Conservation (phyloP, 2,113 vertebrate species). For the Paedocypris sp. region DNA sequence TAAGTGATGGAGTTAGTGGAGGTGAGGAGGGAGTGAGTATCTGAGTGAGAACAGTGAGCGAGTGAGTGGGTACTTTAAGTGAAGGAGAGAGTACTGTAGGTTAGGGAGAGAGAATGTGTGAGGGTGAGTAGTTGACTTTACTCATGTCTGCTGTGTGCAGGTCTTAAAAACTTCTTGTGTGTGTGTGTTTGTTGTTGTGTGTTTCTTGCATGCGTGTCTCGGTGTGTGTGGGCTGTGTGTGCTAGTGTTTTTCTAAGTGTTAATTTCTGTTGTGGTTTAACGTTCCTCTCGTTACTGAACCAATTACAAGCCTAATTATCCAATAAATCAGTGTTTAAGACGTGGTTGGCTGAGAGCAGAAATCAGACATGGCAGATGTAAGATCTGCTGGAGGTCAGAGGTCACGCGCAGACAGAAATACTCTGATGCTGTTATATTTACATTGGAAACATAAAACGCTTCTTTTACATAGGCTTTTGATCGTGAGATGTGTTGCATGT, state of each 20-base stretch:
- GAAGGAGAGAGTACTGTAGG: too few species aligned
- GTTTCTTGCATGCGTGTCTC: not conserved
- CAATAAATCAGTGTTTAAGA: conserved; percentile 60
- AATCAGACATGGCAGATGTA: not conserved
- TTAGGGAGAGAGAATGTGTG: too few species aligned
- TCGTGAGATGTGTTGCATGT: too few species aligned
- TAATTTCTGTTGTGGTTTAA: conserved; percentile 42
- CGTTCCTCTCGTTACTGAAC: conserved; percentile 53
- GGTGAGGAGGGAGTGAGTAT: too few species aligned
- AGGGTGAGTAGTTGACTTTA: too few species aligned
- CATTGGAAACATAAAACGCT: too few species aligned
- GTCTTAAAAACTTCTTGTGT: conserved; percentile 33
- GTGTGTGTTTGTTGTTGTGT: conserved; percentile 7
- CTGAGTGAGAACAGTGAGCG: too few species aligned
- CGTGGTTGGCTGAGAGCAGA: conserved; percentile 44
- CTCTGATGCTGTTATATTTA: not conserved
- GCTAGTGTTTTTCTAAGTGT: conserved; percentile 8
- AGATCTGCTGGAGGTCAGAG: too few species aligned
- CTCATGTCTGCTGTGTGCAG: too few species aligned
- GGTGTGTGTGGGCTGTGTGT: not conserved
- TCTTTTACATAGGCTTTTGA: too few species aligned
- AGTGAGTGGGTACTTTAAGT: too few species aligned
- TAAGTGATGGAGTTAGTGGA: too few species aligned
- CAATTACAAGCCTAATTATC: conserved; percentile 61
- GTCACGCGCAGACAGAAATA: not conserved